Base-by-base conservation (phyloP, 2,113 vertebrate species). In the Xenus cinereus region DNA sequence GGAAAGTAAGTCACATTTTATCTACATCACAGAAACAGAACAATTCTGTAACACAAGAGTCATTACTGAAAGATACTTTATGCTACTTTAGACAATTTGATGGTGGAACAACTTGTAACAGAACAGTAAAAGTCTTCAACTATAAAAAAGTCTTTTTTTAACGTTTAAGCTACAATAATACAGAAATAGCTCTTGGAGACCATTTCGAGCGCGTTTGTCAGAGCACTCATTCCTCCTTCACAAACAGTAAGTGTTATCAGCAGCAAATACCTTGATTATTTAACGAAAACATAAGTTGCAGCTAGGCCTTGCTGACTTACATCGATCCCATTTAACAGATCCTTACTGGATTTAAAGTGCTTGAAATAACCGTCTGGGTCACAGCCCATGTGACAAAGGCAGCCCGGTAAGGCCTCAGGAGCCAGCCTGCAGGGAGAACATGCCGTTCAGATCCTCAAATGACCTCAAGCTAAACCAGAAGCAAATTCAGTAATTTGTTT, bases 301-400 rank as follows among this genome's bases (percentile, higher is more conserved):
- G 72, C 35, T 20, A 84, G 43, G 77, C 86, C 71, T 90, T 67
- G 74, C 80, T 90, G 79, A 91, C 89, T 97, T 91, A 87, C 23
- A 73, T 1, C 85, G 63, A 97, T 89, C 60, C 84, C 78, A 95
- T 74, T 77, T 96, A 87, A 82, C 35, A 92, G 83, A 82, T 69
- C 71, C 76, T 85, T 66, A 79, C 57, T 62, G n/a, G 93, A 93
- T 91, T 96, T 90, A 43, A 90, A 96, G 50, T 37, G 77, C 72
- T 96, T 2, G 3, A 93, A 97, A 90, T 94, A 92, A 92, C 67
- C 9, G 53, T 82, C 92, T 89, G 74, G 93, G 95, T 94, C 88
- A 96, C 76, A 84, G 84, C 62, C 66, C 86, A 68, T 30, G n/a
- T 78, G 84, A 95, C 66, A 84, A 73, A 72, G 48, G 93, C 80